Percentiles rank a stretch among this genome's conserved stretches.
Conservation (phyloP, 1,140 invertebrate genomes). For the Lycorma delicatula region DNA sequence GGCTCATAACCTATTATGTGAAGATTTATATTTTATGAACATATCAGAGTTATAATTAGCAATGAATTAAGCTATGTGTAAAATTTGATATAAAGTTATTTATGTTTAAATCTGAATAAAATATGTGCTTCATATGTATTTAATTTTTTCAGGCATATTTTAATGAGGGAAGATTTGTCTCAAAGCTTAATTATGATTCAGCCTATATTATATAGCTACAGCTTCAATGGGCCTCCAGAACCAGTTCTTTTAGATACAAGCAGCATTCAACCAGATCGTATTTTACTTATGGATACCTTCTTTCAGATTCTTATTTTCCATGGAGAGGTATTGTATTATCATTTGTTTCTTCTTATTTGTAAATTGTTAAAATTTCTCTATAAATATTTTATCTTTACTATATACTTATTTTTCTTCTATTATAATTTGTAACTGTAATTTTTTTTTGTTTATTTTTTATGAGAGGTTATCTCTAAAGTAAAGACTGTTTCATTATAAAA, state of each 20-base stretch:
- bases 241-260: constrained; percentile 95
- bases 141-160: constrained; percentile 68
- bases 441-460: background rate
- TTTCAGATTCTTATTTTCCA: constrained; percentile 99
- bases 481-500: background rate
- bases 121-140: no score
- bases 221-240: constrained; percentile 95
- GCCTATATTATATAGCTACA: constrained; percentile 97
- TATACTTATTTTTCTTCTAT: background rate
- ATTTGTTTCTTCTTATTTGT: background rate
- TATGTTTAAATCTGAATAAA: no score
- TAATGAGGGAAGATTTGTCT: constrained; percentile 93
- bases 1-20: no score
- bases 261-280: constrained; percentile 93
- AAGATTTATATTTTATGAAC: no score
- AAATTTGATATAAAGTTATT: no score
- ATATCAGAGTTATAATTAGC: no score
- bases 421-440: background rate
- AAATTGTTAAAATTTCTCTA: no score
- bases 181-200: constrained; percentile 99
- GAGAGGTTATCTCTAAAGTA: no score
- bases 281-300: constrained; percentile 99
- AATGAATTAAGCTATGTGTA: no score
- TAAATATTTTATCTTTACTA: no score
- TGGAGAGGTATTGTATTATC: constrained; percentile 65